These are phyloP conservation scores for Gymnoscopelus braueri DNA, from an alignment of 2,797 vertebrate genomes.

Conservation along the genomic window DNA sequence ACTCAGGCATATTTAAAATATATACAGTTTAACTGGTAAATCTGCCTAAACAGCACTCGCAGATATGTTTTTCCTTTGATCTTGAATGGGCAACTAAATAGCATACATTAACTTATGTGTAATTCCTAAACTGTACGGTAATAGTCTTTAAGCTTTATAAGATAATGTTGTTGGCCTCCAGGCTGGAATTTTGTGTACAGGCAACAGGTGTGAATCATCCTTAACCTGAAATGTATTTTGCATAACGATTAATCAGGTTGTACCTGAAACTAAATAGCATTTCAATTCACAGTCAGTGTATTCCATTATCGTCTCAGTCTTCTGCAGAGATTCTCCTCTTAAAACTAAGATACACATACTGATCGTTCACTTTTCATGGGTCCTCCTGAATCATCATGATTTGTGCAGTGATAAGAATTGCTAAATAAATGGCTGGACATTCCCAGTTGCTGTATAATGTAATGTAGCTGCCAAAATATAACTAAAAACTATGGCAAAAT, in stretches of 20 bases:
- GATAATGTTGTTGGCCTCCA: background rate
- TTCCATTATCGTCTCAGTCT: background rate
- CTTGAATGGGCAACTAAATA: slow-evolving; percentile 13
- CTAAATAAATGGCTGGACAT: too few species aligned
- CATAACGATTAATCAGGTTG: background rate
- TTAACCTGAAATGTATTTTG: background rate
- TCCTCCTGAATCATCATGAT: too few species aligned
- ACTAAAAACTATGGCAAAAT: too few species aligned
- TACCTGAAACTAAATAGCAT: background rate
- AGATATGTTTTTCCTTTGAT: slow-evolving; percentile 33
- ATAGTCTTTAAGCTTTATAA: background rate
- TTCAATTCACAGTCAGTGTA: background rate
- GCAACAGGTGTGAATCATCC: background rate
- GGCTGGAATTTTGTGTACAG: background rate
- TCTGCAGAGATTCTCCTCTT: background rate
- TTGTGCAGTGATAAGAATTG: too few species aligned
- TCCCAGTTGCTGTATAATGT: too few species aligned
- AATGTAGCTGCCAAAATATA: too few species aligned
- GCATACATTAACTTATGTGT: background rate
- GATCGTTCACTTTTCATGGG: too few species aligned
- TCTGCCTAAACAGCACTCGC: slow-evolving; percentile 20
- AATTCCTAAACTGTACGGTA: slow-evolving; percentile 8
- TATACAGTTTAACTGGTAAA: slow-evolving; percentile 26
- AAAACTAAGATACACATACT: too few species aligned
- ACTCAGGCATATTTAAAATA: slow-evolving; percentile 4